Conservation (phyloP, 2,797 vertebrate genomes). For the Semotilus atromaculatus region DNA sequence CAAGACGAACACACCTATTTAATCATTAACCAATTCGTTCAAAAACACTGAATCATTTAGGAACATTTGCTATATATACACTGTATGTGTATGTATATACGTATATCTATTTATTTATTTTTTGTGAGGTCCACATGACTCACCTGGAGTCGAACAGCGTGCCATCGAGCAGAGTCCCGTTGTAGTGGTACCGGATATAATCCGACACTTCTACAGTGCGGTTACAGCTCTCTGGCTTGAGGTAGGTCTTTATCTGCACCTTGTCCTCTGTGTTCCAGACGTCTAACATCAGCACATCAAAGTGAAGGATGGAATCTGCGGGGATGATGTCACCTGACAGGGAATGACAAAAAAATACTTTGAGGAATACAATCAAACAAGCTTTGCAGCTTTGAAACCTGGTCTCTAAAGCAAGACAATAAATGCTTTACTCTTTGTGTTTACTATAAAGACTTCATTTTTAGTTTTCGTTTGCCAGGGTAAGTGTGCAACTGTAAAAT, state of each 20-base stretch:
- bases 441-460: not conserved
- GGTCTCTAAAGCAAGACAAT: not conserved
- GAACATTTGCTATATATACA: not conserved
- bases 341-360: not conserved
- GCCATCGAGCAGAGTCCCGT: conserved; percentile 93
- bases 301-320: conserved; percentile 90
- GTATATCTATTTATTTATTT: no score
- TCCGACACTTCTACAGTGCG: conserved; percentile 94
- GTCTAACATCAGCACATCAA: conserved; percentile 95
- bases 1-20: not conserved
- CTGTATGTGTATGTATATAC: no score
- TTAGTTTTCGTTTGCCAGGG: not conserved
- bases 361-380: not conserved
- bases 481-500: not conserved
- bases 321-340: conserved; percentile 88
- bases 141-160: conserved; percentile 92
- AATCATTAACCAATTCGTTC: not conserved
- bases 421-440: not conserved
- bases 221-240: conserved; percentile 83
- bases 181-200: conserved; percentile 96
- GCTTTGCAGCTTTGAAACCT: not conserved
- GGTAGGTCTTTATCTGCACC: conserved; percentile 87
- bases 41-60: not conserved
- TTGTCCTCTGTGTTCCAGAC: conserved; percentile 92
- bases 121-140: not conserved